Base-by-base conservation (phyloP, 2,113 vertebrate genomes). In the Zosterops hypoxanthus region DNA sequence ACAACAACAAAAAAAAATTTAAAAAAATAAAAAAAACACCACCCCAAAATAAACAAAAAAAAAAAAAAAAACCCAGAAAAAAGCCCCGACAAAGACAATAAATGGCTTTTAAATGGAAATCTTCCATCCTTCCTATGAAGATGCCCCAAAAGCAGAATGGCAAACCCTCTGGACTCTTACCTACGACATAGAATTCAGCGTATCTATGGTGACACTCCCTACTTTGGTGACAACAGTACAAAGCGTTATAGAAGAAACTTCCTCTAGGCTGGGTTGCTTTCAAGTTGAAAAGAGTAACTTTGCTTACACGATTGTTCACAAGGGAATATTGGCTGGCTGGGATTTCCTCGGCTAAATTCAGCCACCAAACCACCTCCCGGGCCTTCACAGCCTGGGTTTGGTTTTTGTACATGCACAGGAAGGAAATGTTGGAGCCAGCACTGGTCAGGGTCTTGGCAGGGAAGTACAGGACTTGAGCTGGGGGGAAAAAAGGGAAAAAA, bases 371-470 rank as follows among this genome's bases (percentile, higher is more conserved):
- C 65, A 99, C 98, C 42, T 96, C 95, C 90, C 96, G 94, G 39
- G 98, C 96, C 36, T 66, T 70, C 44, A 99, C 97, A 2, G 96
- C 94, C 88, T 97, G 72, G 71, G 90, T 97, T 82, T 85, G 96
- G 82, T 98, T 97, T 77, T 98, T 99, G 84, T 99, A 99, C 66
- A 98, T 94, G 76, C 99, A 99, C 26, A 98, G 97, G 31, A 99
- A 97, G 0, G 99, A 99, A 42, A 98, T 86, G 1, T 98, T 98
- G 55, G 98, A 98, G 9, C 99, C 99, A 1, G 97, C 97, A 2
- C 88, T 97, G 23, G 95, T 97, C 93, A 99, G 97, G 44, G 98
- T 92, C 91, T 98, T 98, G 53, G 98, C 93, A 17, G 99, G 99
- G 57, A 99, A 98, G 97, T 99, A 99, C 70, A 98, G 98, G 78